Base-by-base conservation (phyloP, 1,140 invertebrate species). In the Medauroidea extradentata region DNA sequence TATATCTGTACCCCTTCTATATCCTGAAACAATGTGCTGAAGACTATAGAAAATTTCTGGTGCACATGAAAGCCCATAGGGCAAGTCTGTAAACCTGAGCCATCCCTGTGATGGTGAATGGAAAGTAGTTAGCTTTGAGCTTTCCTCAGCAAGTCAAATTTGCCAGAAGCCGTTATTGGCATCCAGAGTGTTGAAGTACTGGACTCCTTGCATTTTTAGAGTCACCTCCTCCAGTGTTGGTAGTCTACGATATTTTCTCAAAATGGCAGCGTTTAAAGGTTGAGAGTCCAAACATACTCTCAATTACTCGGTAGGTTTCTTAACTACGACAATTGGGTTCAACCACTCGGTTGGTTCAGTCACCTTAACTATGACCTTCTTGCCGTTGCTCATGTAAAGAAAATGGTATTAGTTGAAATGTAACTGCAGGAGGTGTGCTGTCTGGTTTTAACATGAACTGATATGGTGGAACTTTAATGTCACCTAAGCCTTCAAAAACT, bases 231-330 rank as follows among this genome's bases (percentile, higher is more conserved):
- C 62, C 48, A 13, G 27, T 38, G 65, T 56, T 0, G 75, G 73
- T 34, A 78, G 52, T 0, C 73, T 75, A 60, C 72, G 68, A 73
- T 67, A 19, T 73, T 67, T 42, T 67, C 61, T 25, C 75, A 49
- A 18, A 58, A 59, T 44, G 63, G 68, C 60, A 78, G 77, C 4
- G 80, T 52, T n/a, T n/a, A 52, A 5, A 75, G 77, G 2, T 68
- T 63, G 57, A 75, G 76, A 82, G 67, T 83, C 79, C 1, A 68
- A 72, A 65, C 78, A 80, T 27, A 82, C 68, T 18, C 79, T 59
- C 29, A 75, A 61, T 16, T 65, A 61, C 9, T 73, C 75, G 62
- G 81, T 66, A 1, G 68, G 49, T 59, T 82, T 82, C 18, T 67
- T 29, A 0, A 81, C 73, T n/a, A n/a, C n/a, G 2, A 74, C 65